phyloP scores from a whole-genome alignment of 1,140 invertebrate genomes.

The Drosophila subobscura region DNA sequence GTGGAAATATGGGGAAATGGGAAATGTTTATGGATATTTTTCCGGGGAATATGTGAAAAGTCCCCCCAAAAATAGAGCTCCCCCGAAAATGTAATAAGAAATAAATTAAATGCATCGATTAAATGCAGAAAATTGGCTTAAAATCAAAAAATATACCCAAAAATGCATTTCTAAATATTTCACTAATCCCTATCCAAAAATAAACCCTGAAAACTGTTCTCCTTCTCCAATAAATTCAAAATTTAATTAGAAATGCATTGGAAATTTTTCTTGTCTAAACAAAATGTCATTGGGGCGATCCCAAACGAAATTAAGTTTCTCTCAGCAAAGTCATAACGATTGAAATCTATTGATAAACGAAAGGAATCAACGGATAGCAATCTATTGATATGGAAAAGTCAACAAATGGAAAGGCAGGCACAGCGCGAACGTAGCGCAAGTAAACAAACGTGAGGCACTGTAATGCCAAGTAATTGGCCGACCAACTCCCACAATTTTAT shows the following conservation, averaged over 20 bases:
- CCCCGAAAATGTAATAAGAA: no score
- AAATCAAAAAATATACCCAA: no score
- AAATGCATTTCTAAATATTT: no score
- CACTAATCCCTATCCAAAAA: no score
- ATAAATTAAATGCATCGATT: no score
- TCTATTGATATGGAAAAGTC: slow-evolving; percentile 16
- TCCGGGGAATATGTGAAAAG: no score
- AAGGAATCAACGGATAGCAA: slow-evolving; percentile 6
- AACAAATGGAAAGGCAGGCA: slow-evolving; percentile 24
- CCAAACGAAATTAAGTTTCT: neutral
- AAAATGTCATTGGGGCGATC: slow-evolving; percentile 23
- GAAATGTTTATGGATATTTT: no score
- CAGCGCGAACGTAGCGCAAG: slow-evolving; percentile 10
- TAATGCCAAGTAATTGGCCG: slow-evolving; percentile 64
- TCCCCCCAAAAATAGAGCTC: no score
- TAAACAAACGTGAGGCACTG: slow-evolving; percentile 46
- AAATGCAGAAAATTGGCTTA: no score
- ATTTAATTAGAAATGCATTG: slow-evolving; percentile 20
- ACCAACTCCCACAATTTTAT: slow-evolving; percentile 69
- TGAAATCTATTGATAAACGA: neutral
- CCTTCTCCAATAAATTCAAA: slow-evolving; percentile 6
- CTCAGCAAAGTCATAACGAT: slow-evolving; percentile 19
- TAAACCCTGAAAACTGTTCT: neutral
- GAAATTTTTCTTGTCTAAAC: slow-evolving; percentile 24
- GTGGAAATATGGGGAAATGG: no score